Conservation (phyloP, 2,888 invertebrate species). For the Platycnemis pennipes region DNA sequence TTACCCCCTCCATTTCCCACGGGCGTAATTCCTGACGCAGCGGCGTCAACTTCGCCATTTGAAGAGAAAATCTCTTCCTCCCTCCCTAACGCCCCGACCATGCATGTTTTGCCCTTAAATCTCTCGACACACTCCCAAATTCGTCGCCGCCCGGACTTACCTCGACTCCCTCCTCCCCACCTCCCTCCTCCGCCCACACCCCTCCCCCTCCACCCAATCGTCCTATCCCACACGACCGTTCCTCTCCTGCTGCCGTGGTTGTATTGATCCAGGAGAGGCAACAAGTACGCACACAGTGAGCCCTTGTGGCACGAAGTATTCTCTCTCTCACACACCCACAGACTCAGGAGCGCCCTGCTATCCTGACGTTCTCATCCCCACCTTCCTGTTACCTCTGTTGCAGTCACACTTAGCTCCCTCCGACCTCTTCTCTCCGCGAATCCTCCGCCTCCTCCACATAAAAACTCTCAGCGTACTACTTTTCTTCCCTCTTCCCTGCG, state of each 20-base stretch:
- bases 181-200: not conserved
- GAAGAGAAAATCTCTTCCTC: not conserved
- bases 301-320: slow-evolving; percentile 50
- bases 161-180: not conserved
- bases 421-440: not conserved
- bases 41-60: not conserved
- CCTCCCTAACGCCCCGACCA: not conserved
- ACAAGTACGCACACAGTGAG: slow-evolving; percentile 62
- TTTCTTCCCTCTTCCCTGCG: not conserved
- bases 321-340: not conserved
- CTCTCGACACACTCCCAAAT: not conserved
- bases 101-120: not conserved
- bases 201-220: not conserved
- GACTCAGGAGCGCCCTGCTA: not conserved
- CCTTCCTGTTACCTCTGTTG: not conserved
- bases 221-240: not conserved
- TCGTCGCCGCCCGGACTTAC: not conserved
- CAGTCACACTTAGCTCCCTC: slow-evolving; percentile 22
- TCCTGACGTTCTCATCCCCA: not conserved
- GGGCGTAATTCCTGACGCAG: not conserved
- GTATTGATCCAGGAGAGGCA: slow-evolving; percentile 61
- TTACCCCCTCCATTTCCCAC: not conserved
- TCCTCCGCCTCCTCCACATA: not conserved
- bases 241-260: slow-evolving; percentile 23
- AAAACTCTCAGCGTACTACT: too few relatives aligned